Percentiles rank a stretch among this genome's conserved stretches.
Evolutionary conservation across 2,888 invertebrate species (phyloP).

Genomic region (Hemaris fuciformis): DNA sequence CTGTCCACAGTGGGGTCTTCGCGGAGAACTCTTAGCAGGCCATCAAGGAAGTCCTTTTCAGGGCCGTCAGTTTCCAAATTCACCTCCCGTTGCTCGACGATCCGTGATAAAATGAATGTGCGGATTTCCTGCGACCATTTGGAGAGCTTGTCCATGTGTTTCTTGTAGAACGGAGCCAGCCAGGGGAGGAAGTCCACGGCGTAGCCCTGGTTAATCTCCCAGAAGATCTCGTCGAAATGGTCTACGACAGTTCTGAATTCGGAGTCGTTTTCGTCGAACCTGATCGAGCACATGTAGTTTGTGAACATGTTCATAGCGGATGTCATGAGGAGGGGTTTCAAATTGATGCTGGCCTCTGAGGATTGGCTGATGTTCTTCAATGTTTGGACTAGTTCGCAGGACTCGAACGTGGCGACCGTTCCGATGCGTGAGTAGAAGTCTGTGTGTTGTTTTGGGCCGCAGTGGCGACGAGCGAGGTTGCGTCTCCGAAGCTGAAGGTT

Average conservation of each 20-base stretch:
- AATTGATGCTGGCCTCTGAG: slow-evolving; percentile 69
- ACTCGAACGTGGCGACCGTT: slow-evolving; percentile 85
- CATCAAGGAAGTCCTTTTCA: slow-evolving; percentile 90
- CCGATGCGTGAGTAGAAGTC: slow-evolving; percentile 87
- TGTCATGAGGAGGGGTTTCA: slow-evolving; percentile 87
- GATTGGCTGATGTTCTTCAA: slow-evolving; percentile 68
- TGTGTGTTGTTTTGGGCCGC: slow-evolving; percentile 89
- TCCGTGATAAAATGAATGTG: slow-evolving; percentile 86
- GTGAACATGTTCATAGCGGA: slow-evolving; percentile 93
- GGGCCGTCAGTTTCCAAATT: slow-evolving; percentile 82
- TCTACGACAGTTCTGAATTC: slow-evolving; percentile 86
- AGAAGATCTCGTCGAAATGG: slow-evolving; percentile 92
- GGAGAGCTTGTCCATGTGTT: slow-evolving; percentile 85
- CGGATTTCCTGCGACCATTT: slow-evolving; percentile 87
- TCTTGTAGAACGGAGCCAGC: slow-evolving; percentile 86
- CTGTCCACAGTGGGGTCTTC: slow-evolving; percentile 86
- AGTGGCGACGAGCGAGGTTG: slow-evolving; percentile 89
- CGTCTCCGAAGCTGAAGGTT: slow-evolving; percentile 89
- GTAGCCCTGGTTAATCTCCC: slow-evolving; percentile 95
- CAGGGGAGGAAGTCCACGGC: slow-evolving; percentile 93
- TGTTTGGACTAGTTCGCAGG: slow-evolving; percentile 81
- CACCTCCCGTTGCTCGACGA: slow-evolving; percentile 82
- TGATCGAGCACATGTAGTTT: slow-evolving; percentile 92
- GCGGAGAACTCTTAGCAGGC: slow-evolving; percentile 85
- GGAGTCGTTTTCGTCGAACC: slow-evolving; percentile 84